Conservation (phyloP, 2,113 vertebrate genomes). For the Okapia johnstoni region DNA sequence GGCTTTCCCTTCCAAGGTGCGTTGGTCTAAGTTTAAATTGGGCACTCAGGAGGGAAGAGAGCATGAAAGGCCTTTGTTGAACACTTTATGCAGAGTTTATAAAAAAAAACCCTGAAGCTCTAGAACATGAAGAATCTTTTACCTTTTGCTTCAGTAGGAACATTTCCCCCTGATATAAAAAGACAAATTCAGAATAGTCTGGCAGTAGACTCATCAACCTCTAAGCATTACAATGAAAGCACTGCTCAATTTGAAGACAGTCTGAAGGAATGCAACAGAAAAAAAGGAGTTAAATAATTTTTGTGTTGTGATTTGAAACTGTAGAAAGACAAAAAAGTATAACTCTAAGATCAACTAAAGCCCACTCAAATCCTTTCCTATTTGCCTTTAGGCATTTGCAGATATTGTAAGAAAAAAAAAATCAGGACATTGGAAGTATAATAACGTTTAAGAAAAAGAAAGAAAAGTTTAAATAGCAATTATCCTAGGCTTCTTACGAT, state of each 20-base stretch:
- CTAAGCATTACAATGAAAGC: neutral
- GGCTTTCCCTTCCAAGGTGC: neutral
- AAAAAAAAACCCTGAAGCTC: neutral
- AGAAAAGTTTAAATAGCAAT: neutral
- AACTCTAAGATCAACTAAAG: neutral
- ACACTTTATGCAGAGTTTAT: neutral
- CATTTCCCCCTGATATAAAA: neutral
- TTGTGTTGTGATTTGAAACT: neutral
- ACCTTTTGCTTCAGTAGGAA: neutral
- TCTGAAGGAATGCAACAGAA: neutral
- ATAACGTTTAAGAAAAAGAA: neutral
- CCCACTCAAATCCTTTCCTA: neutral
- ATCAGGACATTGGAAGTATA: neutral
- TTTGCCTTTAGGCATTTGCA: neutral
- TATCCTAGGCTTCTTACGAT: neutral
- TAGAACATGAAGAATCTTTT: neutral
- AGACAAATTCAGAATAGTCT: neutral
- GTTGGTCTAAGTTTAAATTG: neutral
- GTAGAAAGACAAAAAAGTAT: neutral
- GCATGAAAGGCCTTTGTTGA: neutral
- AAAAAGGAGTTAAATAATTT: neutral
- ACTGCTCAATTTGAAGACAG: neutral
- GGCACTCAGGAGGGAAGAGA: neutral
- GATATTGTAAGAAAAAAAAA: neutral
- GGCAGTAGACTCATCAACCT: neutral